Evolutionary conservation across 2,797 vertebrate genomes (phyloP).

Genomic region (Rhynchonycteris naso): DNA sequence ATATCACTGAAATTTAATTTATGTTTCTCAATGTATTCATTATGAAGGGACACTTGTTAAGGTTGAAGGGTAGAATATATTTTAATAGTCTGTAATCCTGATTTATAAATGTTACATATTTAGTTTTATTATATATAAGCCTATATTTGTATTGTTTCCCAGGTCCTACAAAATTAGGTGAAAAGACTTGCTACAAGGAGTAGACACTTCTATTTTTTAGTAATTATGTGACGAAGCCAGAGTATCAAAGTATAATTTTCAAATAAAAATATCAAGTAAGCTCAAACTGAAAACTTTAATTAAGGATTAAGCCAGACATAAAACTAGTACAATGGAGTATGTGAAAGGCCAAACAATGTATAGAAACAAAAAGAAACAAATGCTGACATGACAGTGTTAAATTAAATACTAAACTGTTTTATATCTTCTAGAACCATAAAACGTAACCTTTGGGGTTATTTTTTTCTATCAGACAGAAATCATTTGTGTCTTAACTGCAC

Average conservation of each 20-base stretch:
- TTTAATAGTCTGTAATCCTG: not conserved
- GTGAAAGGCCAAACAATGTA: not conserved
- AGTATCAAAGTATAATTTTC: conserved; percentile 2
- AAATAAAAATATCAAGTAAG: not conserved
- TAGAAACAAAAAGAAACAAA: not conserved
- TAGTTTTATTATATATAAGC: not conserved
- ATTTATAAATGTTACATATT: conserved; percentile 13
- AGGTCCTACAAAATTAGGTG: not conserved
- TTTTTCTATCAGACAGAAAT: conserved; percentile 50
- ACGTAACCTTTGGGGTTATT: conserved; percentile 29
- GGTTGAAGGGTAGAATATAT: not conserved
- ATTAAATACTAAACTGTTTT: conserved; percentile 37
- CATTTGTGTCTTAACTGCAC: conserved; percentile 36
- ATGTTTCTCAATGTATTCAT: not conserved
- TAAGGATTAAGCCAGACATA: not conserved
- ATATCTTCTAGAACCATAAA: not conserved
- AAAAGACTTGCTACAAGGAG: not conserved
- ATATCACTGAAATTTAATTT: not conserved
- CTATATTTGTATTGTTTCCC: not conserved
- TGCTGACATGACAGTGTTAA: conserved; percentile 6
- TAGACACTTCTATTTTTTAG: not conserved
- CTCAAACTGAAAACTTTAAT: not conserved
- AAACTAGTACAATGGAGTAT: not conserved
- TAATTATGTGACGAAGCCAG: not conserved
- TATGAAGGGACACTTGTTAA: not conserved